Percentiles rank a stretch among this genome's conserved stretches.
phyloP scores from a whole-genome alignment of 2,888 invertebrate species.

The Drosophila austrosaltans region DNA sequence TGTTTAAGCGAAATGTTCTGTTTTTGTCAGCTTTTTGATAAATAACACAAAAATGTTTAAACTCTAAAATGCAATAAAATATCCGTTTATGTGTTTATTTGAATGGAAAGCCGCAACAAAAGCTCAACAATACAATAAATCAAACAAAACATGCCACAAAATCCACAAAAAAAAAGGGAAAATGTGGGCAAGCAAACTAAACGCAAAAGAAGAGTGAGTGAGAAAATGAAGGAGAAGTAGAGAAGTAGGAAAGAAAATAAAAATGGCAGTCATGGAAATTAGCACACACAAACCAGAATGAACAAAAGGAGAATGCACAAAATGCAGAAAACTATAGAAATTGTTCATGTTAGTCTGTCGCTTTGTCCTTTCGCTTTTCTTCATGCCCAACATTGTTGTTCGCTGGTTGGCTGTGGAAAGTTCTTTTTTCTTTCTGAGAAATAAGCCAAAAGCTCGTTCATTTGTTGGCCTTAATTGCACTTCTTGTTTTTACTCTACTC shows the following conservation, averaged over 20 bases:
- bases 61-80: constrained; percentile 10
- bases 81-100: constrained; percentile 10
- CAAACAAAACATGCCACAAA: constrained; percentile 23
- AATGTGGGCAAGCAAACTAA: not conserved
- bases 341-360: constrained; percentile 13
- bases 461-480: constrained; percentile 43
- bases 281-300: constrained; percentile 24
- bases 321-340: constrained; percentile 15
- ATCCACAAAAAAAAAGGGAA: constrained; percentile 2
- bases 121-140: constrained; percentile 34
- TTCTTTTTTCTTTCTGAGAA: not conserved
- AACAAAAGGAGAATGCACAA: constrained; percentile 26
- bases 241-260: constrained; percentile 9
- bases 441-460: constrained; percentile 21
- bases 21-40: not conserved
- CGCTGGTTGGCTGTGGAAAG: too few relatives aligned
- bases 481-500: constrained; percentile 10
- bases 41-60: constrained; percentile 4
- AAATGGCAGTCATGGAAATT: constrained; percentile 37
- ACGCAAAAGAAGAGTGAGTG: not conserved
- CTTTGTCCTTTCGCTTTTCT: constrained; percentile 6
- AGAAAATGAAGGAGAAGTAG: not conserved
- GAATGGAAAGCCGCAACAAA: constrained; percentile 23
- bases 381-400: constrained; percentile 1
- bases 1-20: constrained; percentile 5